Conservation (phyloP, 1,140 invertebrate genomes). For the Caenorhabditis brenneri region DNA sequence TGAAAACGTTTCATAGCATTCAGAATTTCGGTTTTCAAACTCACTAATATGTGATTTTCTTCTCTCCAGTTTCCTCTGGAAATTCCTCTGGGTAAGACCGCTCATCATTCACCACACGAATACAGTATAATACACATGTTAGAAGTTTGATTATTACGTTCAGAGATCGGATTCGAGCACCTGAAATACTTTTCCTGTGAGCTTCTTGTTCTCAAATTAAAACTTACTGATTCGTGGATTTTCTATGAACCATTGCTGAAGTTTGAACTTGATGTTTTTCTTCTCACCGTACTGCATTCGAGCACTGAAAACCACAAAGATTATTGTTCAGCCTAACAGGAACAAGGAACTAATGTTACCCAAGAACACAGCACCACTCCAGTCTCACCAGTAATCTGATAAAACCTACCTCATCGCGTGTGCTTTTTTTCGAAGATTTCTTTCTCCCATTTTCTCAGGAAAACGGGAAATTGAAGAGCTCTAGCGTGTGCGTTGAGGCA, state of each 20-base stretch:
- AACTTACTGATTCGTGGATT: slow-evolving; percentile 94
- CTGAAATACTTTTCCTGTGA: slow-evolving; percentile 74
- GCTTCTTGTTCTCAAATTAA: background rate
- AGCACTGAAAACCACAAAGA: slow-evolving; percentile 80
- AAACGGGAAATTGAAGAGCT: background rate
- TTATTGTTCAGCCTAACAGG: background rate
- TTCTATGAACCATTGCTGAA: slow-evolving; percentile 97
- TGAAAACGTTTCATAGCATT: slow-evolving; percentile 58
- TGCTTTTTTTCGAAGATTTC: background rate
- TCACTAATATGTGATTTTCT: slow-evolving; percentile 4
- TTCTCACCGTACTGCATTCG: slow-evolving; percentile 98
- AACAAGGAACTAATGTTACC: background rate
- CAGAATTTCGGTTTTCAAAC: background rate
- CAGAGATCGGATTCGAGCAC: slow-evolving; percentile 92
- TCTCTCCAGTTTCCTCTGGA: slow-evolving; percentile 16
- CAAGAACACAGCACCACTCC: background rate
- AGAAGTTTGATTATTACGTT: slow-evolving; percentile 94
- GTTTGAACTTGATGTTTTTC: slow-evolving; percentile 94
- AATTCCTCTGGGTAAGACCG: slow-evolving; percentile 69
- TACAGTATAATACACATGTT: slow-evolving; percentile 92
- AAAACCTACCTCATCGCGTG: slow-evolving; percentile 14
- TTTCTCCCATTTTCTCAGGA: background rate
- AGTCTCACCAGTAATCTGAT: background rate
- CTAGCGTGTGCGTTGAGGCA: background rate
- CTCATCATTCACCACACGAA: slow-evolving; percentile 85